Conservation (phyloP, 1,140 invertebrate genomes). For the Probaryconus sp. region DNA sequence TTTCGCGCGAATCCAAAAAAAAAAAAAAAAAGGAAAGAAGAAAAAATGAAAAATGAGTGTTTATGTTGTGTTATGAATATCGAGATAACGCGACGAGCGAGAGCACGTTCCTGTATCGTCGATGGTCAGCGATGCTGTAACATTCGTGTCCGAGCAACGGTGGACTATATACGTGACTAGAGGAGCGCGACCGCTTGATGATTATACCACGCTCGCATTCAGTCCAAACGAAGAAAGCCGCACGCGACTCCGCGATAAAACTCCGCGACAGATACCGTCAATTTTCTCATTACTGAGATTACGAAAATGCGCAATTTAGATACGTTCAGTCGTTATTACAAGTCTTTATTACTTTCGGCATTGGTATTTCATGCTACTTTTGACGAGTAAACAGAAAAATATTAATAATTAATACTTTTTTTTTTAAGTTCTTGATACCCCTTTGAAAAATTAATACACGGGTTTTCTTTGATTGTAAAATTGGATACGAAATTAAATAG, state of each 20-base stretch:
- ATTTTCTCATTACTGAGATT: neutral
- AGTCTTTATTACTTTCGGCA: no score
- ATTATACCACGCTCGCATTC: slow-evolving; percentile 16
- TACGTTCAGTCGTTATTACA: no score
- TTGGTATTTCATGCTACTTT: no score
- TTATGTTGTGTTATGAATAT: neutral
- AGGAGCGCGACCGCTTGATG: slow-evolving; percentile 16
- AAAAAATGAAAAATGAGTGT: neutral
- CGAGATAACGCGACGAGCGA: neutral
- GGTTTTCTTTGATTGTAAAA: no score
- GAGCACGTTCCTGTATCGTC: slow-evolving; percentile 35
- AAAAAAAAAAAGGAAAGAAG: no score
- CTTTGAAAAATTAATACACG: no score
- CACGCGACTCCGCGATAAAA: slow-evolving; percentile 7
- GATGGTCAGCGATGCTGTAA: slow-evolving; percentile 63
- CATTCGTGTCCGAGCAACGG: slow-evolving; percentile 13
- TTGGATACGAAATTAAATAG: no score
- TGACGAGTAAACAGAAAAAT: no score
- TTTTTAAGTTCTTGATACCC: no score
- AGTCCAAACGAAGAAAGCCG: slow-evolving; percentile 25
- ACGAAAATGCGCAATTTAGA: slow-evolving; percentile 6
- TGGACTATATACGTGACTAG: slow-evolving; percentile 62
- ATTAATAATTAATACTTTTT: no score
- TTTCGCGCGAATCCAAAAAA: no score
- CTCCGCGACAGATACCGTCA: slow-evolving; percentile 3